A percentile compares a stretch with the other conserved stretches of the same genome.
phyloP scores from a whole-genome alignment of 2,888 invertebrate genomes.

The Scotopteryx bipunctaria region DNA sequence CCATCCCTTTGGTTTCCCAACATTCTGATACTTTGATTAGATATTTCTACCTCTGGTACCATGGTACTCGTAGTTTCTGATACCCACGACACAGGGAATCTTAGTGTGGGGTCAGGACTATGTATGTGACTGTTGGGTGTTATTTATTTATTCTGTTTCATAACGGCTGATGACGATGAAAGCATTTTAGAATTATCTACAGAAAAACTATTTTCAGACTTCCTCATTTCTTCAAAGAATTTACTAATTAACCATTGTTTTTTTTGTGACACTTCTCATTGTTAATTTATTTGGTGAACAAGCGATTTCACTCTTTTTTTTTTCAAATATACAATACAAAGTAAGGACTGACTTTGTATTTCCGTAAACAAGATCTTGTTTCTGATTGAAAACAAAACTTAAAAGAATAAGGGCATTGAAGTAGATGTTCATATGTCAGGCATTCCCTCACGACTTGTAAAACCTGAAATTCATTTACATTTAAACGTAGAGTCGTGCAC shows the following conservation, averaged over 20 bases:
- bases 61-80: too few species aligned
- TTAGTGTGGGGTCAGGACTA: too few species aligned
- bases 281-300: constrained; percentile 13
- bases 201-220: too few species aligned
- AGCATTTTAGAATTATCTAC: too few species aligned
- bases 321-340: background rate
- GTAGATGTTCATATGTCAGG: constrained; percentile 10
- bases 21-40: too few species aligned
- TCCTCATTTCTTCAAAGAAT: background rate
- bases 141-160: too few species aligned
- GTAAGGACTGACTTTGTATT: constrained; percentile 3
- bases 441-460: constrained; percentile 12
- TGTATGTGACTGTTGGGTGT: too few species aligned
- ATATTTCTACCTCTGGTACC: too few species aligned
- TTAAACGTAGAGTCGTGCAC: too few species aligned
- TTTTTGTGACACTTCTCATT: constrained; percentile 11
- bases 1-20: too few species aligned
- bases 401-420: constrained; percentile 21
- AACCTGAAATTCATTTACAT: constrained; percentile 5
- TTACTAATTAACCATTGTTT: constrained; percentile 17
- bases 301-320: background rate
- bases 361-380: constrained; percentile 30
- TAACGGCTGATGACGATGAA: too few species aligned
- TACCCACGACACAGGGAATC: too few species aligned
- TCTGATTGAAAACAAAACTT: constrained; percentile 19